phyloP scores from a whole-genome alignment of 2,888 invertebrate genomes.

The Baronia brevicornis region DNA sequence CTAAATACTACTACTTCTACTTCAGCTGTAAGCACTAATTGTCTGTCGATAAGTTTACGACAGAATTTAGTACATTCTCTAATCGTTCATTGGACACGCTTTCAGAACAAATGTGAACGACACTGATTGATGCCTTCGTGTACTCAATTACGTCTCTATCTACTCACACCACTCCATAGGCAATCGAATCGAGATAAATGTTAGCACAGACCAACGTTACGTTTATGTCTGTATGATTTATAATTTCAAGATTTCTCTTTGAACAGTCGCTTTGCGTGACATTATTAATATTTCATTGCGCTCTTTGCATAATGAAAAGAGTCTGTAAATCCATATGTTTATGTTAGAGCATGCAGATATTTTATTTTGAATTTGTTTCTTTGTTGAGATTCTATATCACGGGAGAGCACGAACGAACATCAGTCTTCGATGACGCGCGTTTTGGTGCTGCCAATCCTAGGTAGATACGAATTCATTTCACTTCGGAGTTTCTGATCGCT shows the following conservation, averaged over 20 bases:
- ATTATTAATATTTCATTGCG: slow-evolving; percentile 19
- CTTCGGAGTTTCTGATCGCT: slow-evolving; percentile 6
- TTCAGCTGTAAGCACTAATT: slow-evolving; percentile 30
- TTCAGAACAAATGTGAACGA: slow-evolving; percentile 42
- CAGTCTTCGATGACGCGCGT: slow-evolving; percentile 70
- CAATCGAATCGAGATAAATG: slow-evolving; percentile 43
- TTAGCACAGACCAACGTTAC: slow-evolving; percentile 28
- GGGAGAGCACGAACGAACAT: slow-evolving; percentile 71
- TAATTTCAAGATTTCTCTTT: slow-evolving; percentile 11
- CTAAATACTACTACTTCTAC: too few relatives aligned
- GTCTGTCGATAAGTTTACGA: slow-evolving; percentile 32
- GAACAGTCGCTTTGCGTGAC: slow-evolving; percentile 15
- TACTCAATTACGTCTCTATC: slow-evolving; percentile 42
- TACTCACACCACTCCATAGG: slow-evolving; percentile 36
- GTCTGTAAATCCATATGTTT: slow-evolving; percentile 15
- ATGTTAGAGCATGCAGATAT: slow-evolving; percentile 29
- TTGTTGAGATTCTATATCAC: slow-evolving; percentile 75
- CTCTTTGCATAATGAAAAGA: slow-evolving; percentile 21
- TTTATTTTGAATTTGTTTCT: slow-evolving; percentile 68
- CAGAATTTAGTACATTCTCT: slow-evolving; percentile 34
- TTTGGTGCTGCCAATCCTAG: slow-evolving; percentile 69
- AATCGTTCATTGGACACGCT: slow-evolving; percentile 39
- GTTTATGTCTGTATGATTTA: slow-evolving; percentile 32
- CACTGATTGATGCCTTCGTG: slow-evolving; percentile 47
- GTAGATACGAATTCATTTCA: slow-evolving; percentile 49